Conservation (phyloP, 2,113 vertebrate genomes). For the Platysternon megacephalum region DNA sequence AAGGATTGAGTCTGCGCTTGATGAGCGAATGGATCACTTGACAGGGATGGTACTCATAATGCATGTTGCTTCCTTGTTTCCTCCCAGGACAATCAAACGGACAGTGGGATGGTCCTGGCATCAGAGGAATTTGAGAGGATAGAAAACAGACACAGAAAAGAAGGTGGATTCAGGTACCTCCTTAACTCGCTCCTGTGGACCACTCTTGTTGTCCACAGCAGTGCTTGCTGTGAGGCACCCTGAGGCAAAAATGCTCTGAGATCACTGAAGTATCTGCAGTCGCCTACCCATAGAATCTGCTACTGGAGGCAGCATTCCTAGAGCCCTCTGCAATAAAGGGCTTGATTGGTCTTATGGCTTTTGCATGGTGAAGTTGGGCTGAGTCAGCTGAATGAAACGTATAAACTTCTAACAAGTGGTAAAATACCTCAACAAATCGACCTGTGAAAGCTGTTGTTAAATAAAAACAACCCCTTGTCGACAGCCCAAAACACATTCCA, state of each 20-base stretch:
- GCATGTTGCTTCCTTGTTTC: conserved; percentile 48
- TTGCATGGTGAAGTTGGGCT: not conserved
- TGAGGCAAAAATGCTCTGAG: conserved; percentile 37
- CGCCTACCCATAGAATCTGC: not conserved
- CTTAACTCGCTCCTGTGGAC: conserved; percentile 12
- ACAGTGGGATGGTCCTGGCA: conserved; percentile 99
- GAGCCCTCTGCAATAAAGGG: conserved; percentile 14
- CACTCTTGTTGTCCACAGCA: conserved; percentile 2
- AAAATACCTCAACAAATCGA: not conserved
- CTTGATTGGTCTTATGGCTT: not conserved
- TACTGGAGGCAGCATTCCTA: conserved; percentile 31
- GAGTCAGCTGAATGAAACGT: not conserved
- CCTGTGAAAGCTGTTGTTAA: conserved; percentile 20
- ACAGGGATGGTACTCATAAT: conserved; percentile 63
- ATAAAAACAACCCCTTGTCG: not conserved
- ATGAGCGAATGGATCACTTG: not conserved
- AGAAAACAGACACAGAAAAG: conserved; percentile 88
- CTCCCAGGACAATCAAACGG: conserved; percentile 95
- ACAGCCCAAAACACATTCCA: not conserved
- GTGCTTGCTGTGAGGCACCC: conserved; percentile 26
- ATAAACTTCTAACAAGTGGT: not conserved
- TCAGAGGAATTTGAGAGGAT: conserved; percentile 96
- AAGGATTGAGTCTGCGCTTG: not conserved
- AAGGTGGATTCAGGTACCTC: conserved; percentile 81
- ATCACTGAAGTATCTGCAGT: conserved; percentile 28